A percentile compares a stretch with the other conserved stretches of the same genome.
Evolutionary conservation across 2,888 invertebrate species (phyloP).

Genomic region (Tholera decimalis): DNA sequence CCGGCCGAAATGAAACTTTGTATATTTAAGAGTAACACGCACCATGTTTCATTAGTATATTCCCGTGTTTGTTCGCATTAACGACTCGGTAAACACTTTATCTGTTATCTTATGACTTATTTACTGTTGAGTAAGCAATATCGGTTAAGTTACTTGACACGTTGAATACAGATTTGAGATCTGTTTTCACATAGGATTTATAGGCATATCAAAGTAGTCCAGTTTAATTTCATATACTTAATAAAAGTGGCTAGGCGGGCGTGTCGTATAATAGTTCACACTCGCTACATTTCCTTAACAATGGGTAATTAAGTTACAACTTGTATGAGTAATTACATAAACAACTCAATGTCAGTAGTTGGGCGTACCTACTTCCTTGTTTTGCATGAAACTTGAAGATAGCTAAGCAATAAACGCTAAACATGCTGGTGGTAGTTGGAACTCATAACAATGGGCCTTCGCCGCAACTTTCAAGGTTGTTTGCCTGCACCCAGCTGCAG

Average conservation of each 20-base stretch:
- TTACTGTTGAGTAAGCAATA: conserved; percentile 65
- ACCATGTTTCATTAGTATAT: conserved; percentile 71
- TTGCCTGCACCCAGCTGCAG: conserved; percentile 58
- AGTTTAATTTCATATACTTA: conserved; percentile 29
- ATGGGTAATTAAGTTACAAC: conserved; percentile 42
- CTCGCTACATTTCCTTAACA: conserved; percentile 46
- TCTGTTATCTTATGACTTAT: conserved; percentile 73
- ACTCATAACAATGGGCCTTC: conserved; percentile 67
- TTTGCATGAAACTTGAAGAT: conserved; percentile 52
- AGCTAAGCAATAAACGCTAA: conserved; percentile 56
- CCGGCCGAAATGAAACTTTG: conserved; percentile 68
- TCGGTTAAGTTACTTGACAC: conserved; percentile 53
- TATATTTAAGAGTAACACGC: conserved; percentile 70
- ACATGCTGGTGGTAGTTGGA: conserved; percentile 42
- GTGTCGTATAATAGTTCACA: conserved; percentile 51
- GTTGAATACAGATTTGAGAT: conserved; percentile 44
- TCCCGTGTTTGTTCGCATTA: conserved; percentile 73
- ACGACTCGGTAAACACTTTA: conserved; percentile 64
- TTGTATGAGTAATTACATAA: conserved; percentile 54
- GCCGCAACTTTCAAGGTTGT: conserved; percentile 72
- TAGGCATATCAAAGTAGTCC: conserved; percentile 35
- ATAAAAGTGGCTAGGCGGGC: conserved; percentile 40
- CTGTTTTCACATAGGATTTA: conserved; percentile 38
- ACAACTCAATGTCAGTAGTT: conserved; percentile 42
- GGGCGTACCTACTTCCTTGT: conserved; percentile 24